phyloP scores from a whole-genome alignment of 92 coral and sea anemone genomes.

The Palythoa caribaeorum region DNA sequence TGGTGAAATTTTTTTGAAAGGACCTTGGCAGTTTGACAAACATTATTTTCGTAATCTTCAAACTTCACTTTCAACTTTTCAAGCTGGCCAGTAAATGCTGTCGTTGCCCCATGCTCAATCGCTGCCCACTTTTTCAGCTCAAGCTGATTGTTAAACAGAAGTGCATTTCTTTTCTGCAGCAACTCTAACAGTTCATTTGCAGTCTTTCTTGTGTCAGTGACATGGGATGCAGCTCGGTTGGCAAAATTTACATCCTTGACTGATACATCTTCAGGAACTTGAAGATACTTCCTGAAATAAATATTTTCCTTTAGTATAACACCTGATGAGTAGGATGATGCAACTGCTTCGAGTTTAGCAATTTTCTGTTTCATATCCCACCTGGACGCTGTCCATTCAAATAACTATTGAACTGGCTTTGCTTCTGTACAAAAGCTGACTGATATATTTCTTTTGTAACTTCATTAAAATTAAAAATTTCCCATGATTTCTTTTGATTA shows the following conservation, averaged over 20 bases:
- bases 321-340: conserved; percentile 21
- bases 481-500: too few species aligned
- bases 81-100: conserved; percentile 25
- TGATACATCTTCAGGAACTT: conserved; percentile 40
- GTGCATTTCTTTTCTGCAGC: conserved; percentile 40
- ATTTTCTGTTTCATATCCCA: conserved; percentile 36
- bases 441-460: conserved; percentile 23
- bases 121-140: conserved; percentile 52
- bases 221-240: conserved; percentile 43
- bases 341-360: conserved; percentile 22
- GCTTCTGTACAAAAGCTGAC: conserved; percentile 36
- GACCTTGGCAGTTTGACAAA: conserved; percentile 39
- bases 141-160: conserved; percentile 30
- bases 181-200: conserved; percentile 36
- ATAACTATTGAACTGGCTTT: neutral
- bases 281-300: conserved; percentile 8
- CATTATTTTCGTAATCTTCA: conserved; percentile 19
- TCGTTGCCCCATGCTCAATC: conserved; percentile 41
- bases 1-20: conserved; percentile 29
- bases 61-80: conserved; percentile 40
- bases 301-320: conserved; percentile 46
- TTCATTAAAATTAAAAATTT: neutral
- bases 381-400: conserved; percentile 29
- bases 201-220: conserved; percentile 36
- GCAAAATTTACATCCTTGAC: conserved; percentile 50